phyloP scores from a whole-genome alignment of 2,797 vertebrate species.

The Cyclopterus lumpus region DNA sequence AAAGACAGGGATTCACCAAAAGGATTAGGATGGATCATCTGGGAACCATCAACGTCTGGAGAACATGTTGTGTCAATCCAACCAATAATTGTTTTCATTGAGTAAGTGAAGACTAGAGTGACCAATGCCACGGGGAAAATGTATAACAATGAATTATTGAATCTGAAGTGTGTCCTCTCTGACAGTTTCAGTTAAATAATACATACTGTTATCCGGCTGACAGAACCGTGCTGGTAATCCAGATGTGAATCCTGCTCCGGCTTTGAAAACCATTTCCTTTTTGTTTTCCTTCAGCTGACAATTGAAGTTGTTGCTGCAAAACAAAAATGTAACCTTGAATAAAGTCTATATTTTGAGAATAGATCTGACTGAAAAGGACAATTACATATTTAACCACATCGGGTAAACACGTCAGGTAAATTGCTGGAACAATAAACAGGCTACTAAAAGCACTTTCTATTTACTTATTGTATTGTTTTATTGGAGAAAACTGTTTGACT shows the following conservation, averaged over 20 bases:
- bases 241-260: conserved; percentile 28
- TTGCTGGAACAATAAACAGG: neutral
- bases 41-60: neutral
- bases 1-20: neutral
- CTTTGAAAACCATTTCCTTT: neutral
- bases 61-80: neutral
- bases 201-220: conserved; percentile 46
- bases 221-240: conserved; percentile 65
- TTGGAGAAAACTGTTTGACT: neutral
- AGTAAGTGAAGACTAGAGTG: neutral
- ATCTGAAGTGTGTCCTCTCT: neutral
- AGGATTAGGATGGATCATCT: neutral
- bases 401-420: neutral
- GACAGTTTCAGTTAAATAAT: neutral
- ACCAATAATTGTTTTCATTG: neutral
- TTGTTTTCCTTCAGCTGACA: conserved; percentile 66
- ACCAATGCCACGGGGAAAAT: neutral
- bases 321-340: neutral
- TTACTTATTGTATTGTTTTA: neutral
- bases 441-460: neutral
- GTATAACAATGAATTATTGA: too few species aligned
- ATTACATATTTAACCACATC: neutral
- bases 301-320: conserved; percentile 29
- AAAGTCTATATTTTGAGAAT: neutral
- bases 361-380: neutral